These are phyloP conservation scores for Ellobium chinense DNA, from an alignment of 2,888 invertebrate species.

Conservation along the genomic window DNA sequence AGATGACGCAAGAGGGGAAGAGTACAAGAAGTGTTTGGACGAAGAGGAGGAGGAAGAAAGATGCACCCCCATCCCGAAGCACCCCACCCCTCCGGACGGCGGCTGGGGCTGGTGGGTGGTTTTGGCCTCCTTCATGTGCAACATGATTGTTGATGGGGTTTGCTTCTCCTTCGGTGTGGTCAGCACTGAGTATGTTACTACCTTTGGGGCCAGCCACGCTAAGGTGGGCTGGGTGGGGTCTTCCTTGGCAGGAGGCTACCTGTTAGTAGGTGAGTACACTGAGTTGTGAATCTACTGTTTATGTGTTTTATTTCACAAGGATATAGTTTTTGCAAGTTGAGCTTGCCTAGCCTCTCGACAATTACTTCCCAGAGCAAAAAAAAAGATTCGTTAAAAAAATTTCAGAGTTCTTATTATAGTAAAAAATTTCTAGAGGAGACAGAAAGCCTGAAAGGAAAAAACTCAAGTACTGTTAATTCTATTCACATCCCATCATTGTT, in stretches of 20 bases:
- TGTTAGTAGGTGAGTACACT: conserved; percentile 87
- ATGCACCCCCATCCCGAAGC: conserved; percentile 14
- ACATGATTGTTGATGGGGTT: conserved; percentile 86
- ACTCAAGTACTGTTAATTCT: too few species aligned
- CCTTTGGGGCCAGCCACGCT: conserved; percentile 86
- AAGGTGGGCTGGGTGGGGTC: conserved; percentile 90
- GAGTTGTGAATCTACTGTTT: too few species aligned
- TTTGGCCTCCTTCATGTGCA: conserved; percentile 68
- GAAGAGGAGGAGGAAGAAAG: conserved; percentile 53
- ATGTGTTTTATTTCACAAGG: too few species aligned
- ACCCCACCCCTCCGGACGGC: conserved; percentile 66
- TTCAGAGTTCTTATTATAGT: too few species aligned
- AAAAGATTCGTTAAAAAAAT: too few species aligned
- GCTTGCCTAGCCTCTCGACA: too few species aligned
- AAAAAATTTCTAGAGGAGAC: too few species aligned
- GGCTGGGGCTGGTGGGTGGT: conserved; percentile 77
- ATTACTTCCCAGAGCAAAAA: too few species aligned
- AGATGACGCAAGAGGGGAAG: conserved; percentile 6
- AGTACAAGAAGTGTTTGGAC: conserved; percentile 55
- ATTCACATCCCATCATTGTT: too few species aligned
- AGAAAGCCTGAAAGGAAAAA: too few species aligned
- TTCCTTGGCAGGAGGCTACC: conserved; percentile 91
- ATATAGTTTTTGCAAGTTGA: too few species aligned
- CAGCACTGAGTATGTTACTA: conserved; percentile 83
- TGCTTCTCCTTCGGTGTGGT: conserved; percentile 92